Base-by-base conservation (phyloP, 2,888 invertebrate genomes). In the Sphaerolaimus hirsutus region DNA sequence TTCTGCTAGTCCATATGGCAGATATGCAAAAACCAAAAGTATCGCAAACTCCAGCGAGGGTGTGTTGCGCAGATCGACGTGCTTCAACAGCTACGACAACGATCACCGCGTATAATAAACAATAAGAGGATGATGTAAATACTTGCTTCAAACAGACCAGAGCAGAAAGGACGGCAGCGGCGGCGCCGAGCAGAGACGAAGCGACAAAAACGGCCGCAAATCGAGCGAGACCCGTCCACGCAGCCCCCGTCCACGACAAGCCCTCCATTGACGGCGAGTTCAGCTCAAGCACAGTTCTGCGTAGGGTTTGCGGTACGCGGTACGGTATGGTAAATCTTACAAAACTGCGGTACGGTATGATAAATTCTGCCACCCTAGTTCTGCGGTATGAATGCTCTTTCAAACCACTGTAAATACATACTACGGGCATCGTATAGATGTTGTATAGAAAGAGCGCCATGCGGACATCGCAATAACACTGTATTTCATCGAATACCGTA, bases 131-230 rank as follows among this genome's bases (percentile, higher is more conserved):
- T 7, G 26, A 47, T 2, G 7, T 21, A 22, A 22, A 44, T n/a
- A 32, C 10, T 12, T 12, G 10, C 7, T 32, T 12, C 17, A 32
- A 32, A 44, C 26, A 56, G 51, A 68, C 62, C 45, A 91, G 68
- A 27, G 89, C 86, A 67, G 86, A 89, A 32, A 84, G 75, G 24
- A 97, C 72, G 38, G 91, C 97, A 70, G 87, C 87, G 19, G 81
- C 72, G 1, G 86, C 83, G 23, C 97, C 97, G 54, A 97, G 86
- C 32, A 82, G 82, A 48, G 93, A 89, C 1, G 93, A 97, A 7
- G 87, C 89, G 69, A 97, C 87, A 66, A 97, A 99, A 83, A 93
- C 91, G 52, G 84, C 70, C 65, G 83, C 84, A 66, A 97, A 93
- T 21, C 71, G 64, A 56, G 80, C 78, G 36, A 91, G 74, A 1